These are phyloP conservation scores for Fregetta grallaria DNA, from an alignment of 2,113 vertebrate species.

Conservation along the genomic window DNA sequence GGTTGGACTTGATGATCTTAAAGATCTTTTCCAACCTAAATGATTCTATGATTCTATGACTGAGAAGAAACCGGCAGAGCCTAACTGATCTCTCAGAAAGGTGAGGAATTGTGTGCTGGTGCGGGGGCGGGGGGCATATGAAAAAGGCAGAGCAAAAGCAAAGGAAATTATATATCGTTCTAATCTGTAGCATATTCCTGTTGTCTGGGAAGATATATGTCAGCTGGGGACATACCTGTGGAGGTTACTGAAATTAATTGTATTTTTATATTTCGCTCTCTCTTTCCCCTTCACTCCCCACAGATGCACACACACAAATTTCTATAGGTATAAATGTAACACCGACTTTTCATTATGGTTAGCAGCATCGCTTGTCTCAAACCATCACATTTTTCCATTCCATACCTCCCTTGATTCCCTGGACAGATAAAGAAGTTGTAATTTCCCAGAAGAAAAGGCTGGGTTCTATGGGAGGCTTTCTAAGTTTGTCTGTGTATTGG, in stretches of 20 bases:
- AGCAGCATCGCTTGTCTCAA: neutral
- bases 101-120: neutral
- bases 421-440: neutral
- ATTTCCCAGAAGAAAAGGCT: neutral
- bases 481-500: neutral
- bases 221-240: neutral
- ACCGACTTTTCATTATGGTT: neutral
- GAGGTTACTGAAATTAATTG: neutral
- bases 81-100: neutral
- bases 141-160: neutral
- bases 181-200: neutral
- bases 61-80: neutral
- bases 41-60: neutral
- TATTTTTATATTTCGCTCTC: neutral
- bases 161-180: neutral
- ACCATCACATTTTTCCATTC: neutral
- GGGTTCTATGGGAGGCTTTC: neutral
- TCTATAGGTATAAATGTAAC: neutral
- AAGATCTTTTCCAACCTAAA: too few species aligned
- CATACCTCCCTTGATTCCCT: neutral
- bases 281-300: neutral
- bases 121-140: fast-evolving
- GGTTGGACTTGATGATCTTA: too few species aligned
- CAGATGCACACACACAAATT: neutral
- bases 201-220: neutral